Percentiles rank a stretch among this genome's conserved stretches.
Evolutionary conservation across 2,888 invertebrate species (phyloP).

Genomic region (Diadromus collaris): DNA sequence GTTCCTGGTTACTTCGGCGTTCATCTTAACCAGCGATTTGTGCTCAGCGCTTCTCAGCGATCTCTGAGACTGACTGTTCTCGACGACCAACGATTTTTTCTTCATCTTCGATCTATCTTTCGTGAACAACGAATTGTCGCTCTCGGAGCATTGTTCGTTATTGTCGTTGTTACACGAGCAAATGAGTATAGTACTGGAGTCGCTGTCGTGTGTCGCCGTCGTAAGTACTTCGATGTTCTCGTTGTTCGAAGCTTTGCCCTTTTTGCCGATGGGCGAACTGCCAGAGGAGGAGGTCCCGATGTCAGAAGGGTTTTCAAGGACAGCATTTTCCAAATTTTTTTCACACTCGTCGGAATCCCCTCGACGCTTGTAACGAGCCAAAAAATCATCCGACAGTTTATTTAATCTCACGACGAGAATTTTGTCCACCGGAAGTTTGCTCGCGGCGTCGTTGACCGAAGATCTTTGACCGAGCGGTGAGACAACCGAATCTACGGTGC

Average conservation of each 20-base stretch:
- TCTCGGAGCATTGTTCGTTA: slow-evolving; percentile 14
- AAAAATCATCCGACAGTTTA: slow-evolving; percentile 36
- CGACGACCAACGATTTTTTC: not conserved
- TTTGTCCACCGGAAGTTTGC: slow-evolving; percentile 20
- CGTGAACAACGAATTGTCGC: not conserved
- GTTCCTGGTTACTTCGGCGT: not conserved
- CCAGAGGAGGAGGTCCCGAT: not conserved
- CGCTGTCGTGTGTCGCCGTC: slow-evolving; percentile 60
- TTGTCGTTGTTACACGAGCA: slow-evolving; percentile 50
- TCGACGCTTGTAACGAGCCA: slow-evolving; percentile 21
- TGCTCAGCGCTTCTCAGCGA: not conserved
- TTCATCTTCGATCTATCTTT: not conserved
- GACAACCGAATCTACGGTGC: not conserved
- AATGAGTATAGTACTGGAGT: slow-evolving; percentile 66
- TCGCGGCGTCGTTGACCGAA: not conserved
- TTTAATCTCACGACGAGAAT: slow-evolving; percentile 19
- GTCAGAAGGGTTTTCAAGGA: not conserved
- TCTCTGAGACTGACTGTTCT: not conserved
- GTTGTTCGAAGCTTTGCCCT: not conserved
- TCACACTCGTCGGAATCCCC: not conserved
- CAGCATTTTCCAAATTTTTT: not conserved
- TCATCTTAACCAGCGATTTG: not conserved
- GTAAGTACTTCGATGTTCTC: slow-evolving; percentile 46
- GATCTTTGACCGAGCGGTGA: not conserved
- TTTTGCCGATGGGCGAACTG: not conserved